These are phyloP conservation scores for Campoplex capitator DNA, from an alignment of 2,888 invertebrate species.

Conservation along the genomic window DNA sequence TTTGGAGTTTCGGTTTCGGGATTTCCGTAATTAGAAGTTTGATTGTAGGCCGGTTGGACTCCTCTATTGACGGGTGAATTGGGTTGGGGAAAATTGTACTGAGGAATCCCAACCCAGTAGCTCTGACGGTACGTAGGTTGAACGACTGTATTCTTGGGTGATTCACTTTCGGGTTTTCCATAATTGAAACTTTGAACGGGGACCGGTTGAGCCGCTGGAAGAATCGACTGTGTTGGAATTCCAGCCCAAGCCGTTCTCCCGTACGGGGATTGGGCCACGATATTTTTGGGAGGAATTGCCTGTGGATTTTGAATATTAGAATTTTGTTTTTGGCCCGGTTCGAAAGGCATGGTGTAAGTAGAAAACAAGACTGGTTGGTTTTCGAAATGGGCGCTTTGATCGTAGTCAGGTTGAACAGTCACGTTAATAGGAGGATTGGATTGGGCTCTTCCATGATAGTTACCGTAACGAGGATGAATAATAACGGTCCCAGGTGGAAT, in stretches of 20 bases:
- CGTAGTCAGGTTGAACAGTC: background rate
- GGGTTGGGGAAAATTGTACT: too few relatives aligned
- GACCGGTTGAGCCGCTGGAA: background rate
- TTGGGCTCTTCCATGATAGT: background rate
- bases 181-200: background rate
- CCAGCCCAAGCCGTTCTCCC: background rate
- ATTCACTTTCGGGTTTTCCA: background rate
- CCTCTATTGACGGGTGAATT: background rate
- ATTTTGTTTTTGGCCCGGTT: background rate
- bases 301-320: background rate
- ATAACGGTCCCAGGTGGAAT: background rate
- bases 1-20: background rate
- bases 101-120: background rate
- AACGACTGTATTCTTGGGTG: background rate
- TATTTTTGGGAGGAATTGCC: background rate
- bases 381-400: background rate
- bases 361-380: background rate
- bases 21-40: background rate
- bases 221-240: background rate
- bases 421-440: background rate
- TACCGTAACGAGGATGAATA: background rate
- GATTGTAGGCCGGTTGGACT: background rate
- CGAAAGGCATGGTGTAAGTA: background rate
- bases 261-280: background rate
- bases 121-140: background rate